Percentiles rank a stretch among this genome's conserved stretches.
Evolutionary conservation across 2,888 invertebrate genomes (phyloP).

Genomic region (Camponotus fellah): DNA sequence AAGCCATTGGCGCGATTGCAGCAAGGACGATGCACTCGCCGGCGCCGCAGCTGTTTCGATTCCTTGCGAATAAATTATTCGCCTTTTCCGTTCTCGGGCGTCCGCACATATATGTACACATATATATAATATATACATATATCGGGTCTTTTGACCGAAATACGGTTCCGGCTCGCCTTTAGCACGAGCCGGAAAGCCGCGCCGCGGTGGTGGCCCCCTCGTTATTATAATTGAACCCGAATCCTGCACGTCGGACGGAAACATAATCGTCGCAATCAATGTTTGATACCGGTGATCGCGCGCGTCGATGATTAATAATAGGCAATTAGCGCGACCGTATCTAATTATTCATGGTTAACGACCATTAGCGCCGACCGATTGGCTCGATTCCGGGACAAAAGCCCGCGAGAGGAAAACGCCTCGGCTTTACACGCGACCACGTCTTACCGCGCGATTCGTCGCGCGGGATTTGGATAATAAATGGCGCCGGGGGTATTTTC

Average conservation of each 20-base stretch:
- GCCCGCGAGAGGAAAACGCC: slow-evolving; percentile 16
- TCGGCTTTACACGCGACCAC: slow-evolving; percentile 30
- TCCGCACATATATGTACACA: not conserved
- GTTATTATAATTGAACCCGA: slow-evolving; percentile 60
- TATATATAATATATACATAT: not conserved
- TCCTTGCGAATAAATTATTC: slow-evolving; percentile 56
- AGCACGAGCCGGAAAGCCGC: slow-evolving; percentile 9
- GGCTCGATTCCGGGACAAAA: slow-evolving; percentile 35
- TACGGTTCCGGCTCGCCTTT: slow-evolving; percentile 57
- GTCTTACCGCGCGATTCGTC: slow-evolving; percentile 33
- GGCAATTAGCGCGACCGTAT: slow-evolving; percentile 74
- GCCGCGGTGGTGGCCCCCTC: slow-evolving; percentile 37
- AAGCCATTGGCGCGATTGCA: slow-evolving; percentile 25
- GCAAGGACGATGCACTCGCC: slow-evolving; percentile 33
- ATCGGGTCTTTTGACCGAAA: slow-evolving; percentile 37
- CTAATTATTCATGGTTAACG: slow-evolving; percentile 75
- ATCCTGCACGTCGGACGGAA: slow-evolving; percentile 56
- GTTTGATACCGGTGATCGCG: slow-evolving; percentile 68
- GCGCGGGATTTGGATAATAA: slow-evolving; percentile 29
- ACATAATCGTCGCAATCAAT: slow-evolving; percentile 74
- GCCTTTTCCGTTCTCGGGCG: slow-evolving; percentile 20
- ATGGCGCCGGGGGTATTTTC: slow-evolving; percentile 9
- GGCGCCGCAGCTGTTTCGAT: slow-evolving; percentile 51
- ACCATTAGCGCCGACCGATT: slow-evolving; percentile 64
- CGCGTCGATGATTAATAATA: slow-evolving; percentile 72